Conservation (phyloP, 2,888 invertebrate species). For the Tenthredo distinguenda region DNA sequence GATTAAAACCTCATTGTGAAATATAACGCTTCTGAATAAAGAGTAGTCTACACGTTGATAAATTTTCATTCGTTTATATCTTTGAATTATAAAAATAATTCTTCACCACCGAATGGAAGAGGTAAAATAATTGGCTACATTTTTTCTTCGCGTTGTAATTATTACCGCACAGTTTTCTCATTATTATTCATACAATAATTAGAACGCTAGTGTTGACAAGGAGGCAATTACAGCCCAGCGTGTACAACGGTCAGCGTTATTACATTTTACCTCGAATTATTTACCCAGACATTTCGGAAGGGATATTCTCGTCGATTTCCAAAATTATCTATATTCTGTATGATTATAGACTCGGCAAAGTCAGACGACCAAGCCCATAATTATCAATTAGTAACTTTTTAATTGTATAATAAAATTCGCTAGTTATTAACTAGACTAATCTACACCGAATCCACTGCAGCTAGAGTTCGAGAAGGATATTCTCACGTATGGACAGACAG, state of each 20-base stretch:
- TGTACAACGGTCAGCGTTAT: not conserved
- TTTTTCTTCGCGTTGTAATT: not conserved
- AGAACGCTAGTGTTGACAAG: not conserved
- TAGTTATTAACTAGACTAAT: not conserved
- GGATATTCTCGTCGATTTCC: not conserved
- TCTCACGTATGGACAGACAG: not conserved
- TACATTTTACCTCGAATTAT: not conserved
- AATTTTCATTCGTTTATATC: not conserved
- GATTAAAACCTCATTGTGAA: not conserved
- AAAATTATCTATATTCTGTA: not conserved
- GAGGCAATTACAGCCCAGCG: not conserved
- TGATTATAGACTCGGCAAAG: not conserved
- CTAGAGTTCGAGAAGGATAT: not conserved
- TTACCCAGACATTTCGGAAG: not conserved
- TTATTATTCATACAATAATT: constrained; percentile 26
- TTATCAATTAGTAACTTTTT: not conserved
- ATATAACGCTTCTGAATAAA: not conserved
- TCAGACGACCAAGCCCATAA: not conserved
- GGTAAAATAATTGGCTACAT: not conserved
- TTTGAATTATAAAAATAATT: not conserved
- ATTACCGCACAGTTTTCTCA: not conserved
- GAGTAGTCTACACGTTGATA: not conserved
- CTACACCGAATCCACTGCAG: not conserved
- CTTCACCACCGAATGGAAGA: not conserved
- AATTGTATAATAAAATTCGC: not conserved